Conservation (phyloP, 2,113 vertebrate genomes). For the Corythoichthys intestinalis region DNA sequence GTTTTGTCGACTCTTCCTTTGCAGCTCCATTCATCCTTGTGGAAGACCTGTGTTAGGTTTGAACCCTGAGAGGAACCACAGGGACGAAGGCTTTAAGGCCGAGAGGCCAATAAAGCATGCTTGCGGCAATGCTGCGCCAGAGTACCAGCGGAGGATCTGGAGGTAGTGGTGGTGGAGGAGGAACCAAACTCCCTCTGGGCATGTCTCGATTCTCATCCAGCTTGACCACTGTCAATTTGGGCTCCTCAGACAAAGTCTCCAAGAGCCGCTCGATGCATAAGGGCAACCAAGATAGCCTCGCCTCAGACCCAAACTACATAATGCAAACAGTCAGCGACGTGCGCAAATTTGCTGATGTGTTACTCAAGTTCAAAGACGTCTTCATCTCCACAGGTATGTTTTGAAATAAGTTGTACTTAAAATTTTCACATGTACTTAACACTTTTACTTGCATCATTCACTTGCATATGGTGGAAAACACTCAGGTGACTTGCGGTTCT, state of each 20-base stretch:
- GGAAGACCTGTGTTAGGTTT: slow-evolving; percentile 20
- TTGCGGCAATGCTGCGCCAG: slow-evolving; percentile 67
- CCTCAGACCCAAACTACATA: slow-evolving; percentile 87
- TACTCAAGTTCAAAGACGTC: slow-evolving; percentile 89
- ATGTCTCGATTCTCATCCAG: slow-evolving; percentile 81
- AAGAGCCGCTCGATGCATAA: slow-evolving; percentile 75
- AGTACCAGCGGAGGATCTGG: slow-evolving; percentile 44
- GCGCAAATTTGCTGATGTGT: slow-evolving; percentile 88
- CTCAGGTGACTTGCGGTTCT: too few species aligned
- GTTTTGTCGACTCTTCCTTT: slow-evolving; percentile 4
- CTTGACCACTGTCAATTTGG: slow-evolving; percentile 59
- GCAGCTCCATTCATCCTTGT: slow-evolving; percentile 30
- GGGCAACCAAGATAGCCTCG: slow-evolving; percentile 70
- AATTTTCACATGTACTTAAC: too few species aligned
- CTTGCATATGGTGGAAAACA: too few species aligned
- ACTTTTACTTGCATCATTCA: too few species aligned
- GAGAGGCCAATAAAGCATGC: slow-evolving; percentile 54
- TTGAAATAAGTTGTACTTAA: too few species aligned
- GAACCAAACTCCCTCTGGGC: slow-evolving; percentile 81
- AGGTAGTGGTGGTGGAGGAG: slow-evolving; percentile 37
- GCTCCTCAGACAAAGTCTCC: slow-evolving; percentile 70
- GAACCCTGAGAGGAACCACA: slow-evolving; percentile 21
- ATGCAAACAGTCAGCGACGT: slow-evolving; percentile 92
- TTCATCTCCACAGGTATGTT: slow-evolving; percentile 82
- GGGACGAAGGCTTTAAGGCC: slow-evolving; percentile 33